These are phyloP conservation scores for Plutella xylostella DNA, from an alignment of 2,888 invertebrate genomes.

Conservation along the genomic window DNA sequence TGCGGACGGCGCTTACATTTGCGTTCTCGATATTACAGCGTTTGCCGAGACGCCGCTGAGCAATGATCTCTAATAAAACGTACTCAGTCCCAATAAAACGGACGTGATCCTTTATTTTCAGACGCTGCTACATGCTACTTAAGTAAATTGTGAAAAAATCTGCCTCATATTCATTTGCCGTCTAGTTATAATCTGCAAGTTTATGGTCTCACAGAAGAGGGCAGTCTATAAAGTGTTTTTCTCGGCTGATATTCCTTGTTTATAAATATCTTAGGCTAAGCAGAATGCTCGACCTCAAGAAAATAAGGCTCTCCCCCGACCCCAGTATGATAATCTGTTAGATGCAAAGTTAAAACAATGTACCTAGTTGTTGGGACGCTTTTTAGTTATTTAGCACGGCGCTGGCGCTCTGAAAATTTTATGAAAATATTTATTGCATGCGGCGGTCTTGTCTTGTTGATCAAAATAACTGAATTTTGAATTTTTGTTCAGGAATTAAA, in stretches of 20 bases:
- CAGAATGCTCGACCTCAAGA: too few species aligned
- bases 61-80: slow-evolving; percentile 12
- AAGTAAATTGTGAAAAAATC: slow-evolving; percentile 26
- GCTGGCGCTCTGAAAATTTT: too few species aligned
- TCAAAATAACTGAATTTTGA: too few species aligned
- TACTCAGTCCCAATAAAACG: slow-evolving; percentile 25
- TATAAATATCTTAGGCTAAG: not conserved
- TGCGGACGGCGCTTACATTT: slow-evolving; percentile 31
- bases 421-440: too few species aligned
- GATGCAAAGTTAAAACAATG: too few species aligned
- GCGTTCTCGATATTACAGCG: slow-evolving; percentile 19
- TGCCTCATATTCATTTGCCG: slow-evolving; percentile 23
- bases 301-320: too few species aligned
- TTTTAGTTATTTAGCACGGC: too few species aligned
- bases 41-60: slow-evolving; percentile 4
- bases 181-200: slow-evolving; percentile 32
- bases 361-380: too few species aligned
- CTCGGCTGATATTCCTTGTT: not conserved
- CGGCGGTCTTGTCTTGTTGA: too few species aligned
- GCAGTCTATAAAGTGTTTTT: not conserved
- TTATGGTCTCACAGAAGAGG: slow-evolving; percentile 19
- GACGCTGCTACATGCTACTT: slow-evolving; percentile 29
- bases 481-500: too few species aligned
- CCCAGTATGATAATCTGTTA: too few species aligned
- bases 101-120: slow-evolving; percentile 27